Evolutionary conservation across 2,113 vertebrate species (phyloP).

Genomic region (Hiodon alosoides): DNA sequence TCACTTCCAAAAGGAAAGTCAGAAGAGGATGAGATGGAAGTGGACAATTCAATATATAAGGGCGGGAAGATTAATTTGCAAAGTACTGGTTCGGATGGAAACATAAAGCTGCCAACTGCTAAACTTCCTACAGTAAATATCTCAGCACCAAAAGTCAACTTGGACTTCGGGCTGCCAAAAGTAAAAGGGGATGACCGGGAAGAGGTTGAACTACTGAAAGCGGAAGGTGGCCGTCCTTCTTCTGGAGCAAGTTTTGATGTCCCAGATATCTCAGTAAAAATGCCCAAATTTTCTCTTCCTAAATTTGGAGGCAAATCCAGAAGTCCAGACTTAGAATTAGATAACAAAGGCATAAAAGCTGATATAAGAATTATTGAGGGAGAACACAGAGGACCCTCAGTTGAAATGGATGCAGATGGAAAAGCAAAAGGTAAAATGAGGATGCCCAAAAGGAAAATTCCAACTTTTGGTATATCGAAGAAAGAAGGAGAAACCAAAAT

Average conservation of each 20-base stretch:
- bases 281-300: slow-evolving; percentile 66
- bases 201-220: slow-evolving; percentile 54
- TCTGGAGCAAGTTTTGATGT: slow-evolving; percentile 61
- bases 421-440: slow-evolving; percentile 55
- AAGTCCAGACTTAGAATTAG: slow-evolving; percentile 39
- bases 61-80: slow-evolving; percentile 33
- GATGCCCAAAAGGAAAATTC: slow-evolving; percentile 69
- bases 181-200: slow-evolving; percentile 53
- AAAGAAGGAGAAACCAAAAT: slow-evolving; percentile 48
- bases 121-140: slow-evolving; percentile 70
- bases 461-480: slow-evolving; percentile 63
- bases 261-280: slow-evolving; percentile 57
- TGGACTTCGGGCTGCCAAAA: slow-evolving; percentile 61
- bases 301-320: slow-evolving; percentile 64
- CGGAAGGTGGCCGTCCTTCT: slow-evolving; percentile 52
- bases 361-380: slow-evolving; percentile 39
- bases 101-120: slow-evolving; percentile 53
- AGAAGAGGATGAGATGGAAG: slow-evolving; percentile 25
- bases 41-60: slow-evolving; percentile 34
- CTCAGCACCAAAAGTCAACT: slow-evolving; percentile 67
- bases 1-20: slow-evolving; percentile 28
- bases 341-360: slow-evolving; percentile 37
- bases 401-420: slow-evolving; percentile 50
- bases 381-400: slow-evolving; percentile 44
- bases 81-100: slow-evolving; percentile 28